Evolutionary conservation across 2,888 invertebrate genomes (phyloP), one percentile per base, ranked within the genome.

Genomic region (Platycnemis pennipes): DNA sequence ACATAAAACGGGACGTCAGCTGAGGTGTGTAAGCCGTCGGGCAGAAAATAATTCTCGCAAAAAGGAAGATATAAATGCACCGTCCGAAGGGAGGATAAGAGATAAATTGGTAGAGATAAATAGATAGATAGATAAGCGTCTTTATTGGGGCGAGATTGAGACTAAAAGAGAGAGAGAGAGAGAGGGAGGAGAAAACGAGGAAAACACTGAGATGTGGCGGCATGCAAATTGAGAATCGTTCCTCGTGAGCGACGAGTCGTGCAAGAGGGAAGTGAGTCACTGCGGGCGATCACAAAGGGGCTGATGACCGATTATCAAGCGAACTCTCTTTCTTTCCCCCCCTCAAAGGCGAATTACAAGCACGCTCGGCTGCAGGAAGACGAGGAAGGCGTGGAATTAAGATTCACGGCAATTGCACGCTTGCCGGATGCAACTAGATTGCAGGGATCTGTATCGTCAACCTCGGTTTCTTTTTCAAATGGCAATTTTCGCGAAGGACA

Each of bases 1-100:
- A 37, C 77, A 77, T 2, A 37, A 37, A 77, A 31, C 37, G 77
- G 26, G 8, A 26, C 63, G 2, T n/a, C n/a, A 8, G 63, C 4
- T 5, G 26, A 63, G 63, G 26, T 53, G 26, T 53, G 63, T 26
- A 63, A 4, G 2, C 26, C 1, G 22, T n/a, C 22, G 5, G n/a
- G n/a, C 22, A 19, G 19, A 49, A 19, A 49, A 5, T 4, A 63
- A 63, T 63, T 22, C 26, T 63, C n/a, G 63, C 63, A 22, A 26
- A 63, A 63, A 63, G 2, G 63, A 63, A 53, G n/a, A 63, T n/a
- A n/a, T 56, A 42, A 88, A 89, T 89, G 89, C 56, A 7, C 42
- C 42, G 56, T 42, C 89, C 31, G 42, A 53, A 88, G 45, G 49
- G 88, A 22, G 49, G 37, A 53, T 3, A 53, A 26, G 45, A 11